Percentiles rank a stretch among this genome's conserved stretches.
phyloP scores from a whole-genome alignment of 2,113 vertebrate species.

The Nothoprocta pentlandii region DNA sequence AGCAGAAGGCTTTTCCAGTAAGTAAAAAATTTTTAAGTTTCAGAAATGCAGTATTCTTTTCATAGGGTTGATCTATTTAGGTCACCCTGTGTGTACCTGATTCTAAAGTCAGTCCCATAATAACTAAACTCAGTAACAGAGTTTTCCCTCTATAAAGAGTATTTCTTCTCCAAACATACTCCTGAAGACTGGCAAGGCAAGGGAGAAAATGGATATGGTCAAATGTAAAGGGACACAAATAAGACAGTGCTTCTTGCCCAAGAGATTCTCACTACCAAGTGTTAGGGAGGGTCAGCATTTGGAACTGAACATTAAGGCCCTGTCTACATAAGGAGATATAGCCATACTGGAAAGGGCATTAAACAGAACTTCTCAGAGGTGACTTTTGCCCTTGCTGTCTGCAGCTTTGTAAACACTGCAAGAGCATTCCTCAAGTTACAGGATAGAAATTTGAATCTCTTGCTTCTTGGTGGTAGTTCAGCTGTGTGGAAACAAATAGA shows the following conservation, averaged over 20 bases:
- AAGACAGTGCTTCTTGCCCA: neutral
- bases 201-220: accelerated
- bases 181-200: neutral
- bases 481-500: neutral
- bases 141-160: neutral
- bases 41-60: neutral
- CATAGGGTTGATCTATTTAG: neutral
- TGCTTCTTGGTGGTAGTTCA: neutral
- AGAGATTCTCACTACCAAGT: neutral
- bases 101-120: neutral
- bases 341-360: neutral
- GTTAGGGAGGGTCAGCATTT: neutral
- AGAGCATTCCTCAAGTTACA: neutral
- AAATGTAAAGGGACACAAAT: neutral
- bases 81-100: neutral
- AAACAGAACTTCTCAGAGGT: neutral
- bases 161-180: neutral
- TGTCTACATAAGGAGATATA: neutral
- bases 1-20: neutral
- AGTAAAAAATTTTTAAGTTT: neutral
- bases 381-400: neutral
- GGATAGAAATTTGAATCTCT: neutral
- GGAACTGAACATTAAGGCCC: neutral
- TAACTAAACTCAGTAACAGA: neutral
- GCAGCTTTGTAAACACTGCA: neutral